Evolutionary conservation across 1,140 invertebrate species (phyloP), one percentile per base, ranked within the genome.

Genomic region (Rhopalosiphum padi): DNA sequence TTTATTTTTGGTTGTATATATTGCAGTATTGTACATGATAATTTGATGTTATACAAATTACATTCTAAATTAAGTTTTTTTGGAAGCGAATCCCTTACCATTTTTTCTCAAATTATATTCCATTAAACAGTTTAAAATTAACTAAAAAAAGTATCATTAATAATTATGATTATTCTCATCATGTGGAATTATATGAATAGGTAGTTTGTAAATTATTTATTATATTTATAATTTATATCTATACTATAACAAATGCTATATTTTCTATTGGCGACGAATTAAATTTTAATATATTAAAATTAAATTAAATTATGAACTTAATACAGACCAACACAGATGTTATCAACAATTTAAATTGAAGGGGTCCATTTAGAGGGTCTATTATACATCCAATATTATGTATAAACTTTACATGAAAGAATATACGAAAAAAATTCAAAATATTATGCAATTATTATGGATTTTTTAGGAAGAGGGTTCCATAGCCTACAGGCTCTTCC

Each of bases 331-430:
- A 4, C 60, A 77, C 60, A 77, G 60, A 77, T 77, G 60, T 77
- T n/a, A 77, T 77, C 30, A 77, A 77, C 60, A 35, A 77, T 77
- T 77, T 77, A 15, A n/a, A 77, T 77, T 77, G 30, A 77, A 77
- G 60, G 60, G 60, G 60, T 77, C 60, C 30, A 77, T 77, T 77
- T 77, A 15, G 60, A 77, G 60, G 60, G 60, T 77, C 15, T 77
- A 35, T 77, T 77, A 77, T 53, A 77, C 60, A 77, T 77, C 4
- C 60, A 77, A 77, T 77, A 15, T n/a, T n/a, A 77, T n/a, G n/a
- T 77, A n/a, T 77, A 77, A 77, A 35, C 60, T 77, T 77, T n/a
- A 77, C 60, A n/a, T 77, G 60, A 77, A 77, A 77, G 60, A 77
- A 21, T 77, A n/a, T 35, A 77, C 15, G 5, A 77, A 77, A 77